Evolutionary conservation across 2,888 invertebrate genomes (phyloP), one percentile per base, ranked within the genome.

Genomic region (Andrena marginata): DNA sequence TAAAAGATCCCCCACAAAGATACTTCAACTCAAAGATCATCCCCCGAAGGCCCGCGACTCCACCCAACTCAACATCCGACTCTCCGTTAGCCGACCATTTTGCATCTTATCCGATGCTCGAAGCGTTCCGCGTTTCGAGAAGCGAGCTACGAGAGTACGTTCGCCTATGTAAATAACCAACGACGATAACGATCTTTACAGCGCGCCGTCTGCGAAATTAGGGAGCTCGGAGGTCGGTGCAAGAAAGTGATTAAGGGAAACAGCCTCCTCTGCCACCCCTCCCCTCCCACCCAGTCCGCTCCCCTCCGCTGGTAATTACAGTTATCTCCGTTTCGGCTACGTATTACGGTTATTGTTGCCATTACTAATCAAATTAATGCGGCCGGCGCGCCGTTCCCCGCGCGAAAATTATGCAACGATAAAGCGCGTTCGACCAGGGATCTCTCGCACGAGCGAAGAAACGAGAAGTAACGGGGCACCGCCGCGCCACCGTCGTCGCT

Each of bases 291-390:
- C 51, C n/a, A n/a, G n/a, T n/a, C n/a, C n/a, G n/a, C n/a, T n/a
- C 29, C 54, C 29, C 26, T 62, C 33, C 60, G 20, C 4, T 8
- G n/a, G 77, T 54, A 62, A 76, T 65, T 67, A 65, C 65, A 31
- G 65, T 77, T 77, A 80, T 77, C 65, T 71, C 23, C 29, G 33
- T 70, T 73, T 63, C 13, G 42, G 29, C 70, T 70, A 60, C 56
- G 72, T 64, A 73, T 59, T 78, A 80, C 31, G 72, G 68, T 81
- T 73, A 69, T 73, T 73, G 68, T 78, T 73, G 62, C 26, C 29
- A 63, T 62, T 60, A 62, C 71, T 64, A 81, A 79, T 80, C 64
- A 69, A 81, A 81, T 69, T 79, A 80, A 79, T 68, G 72, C 35
- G 42, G 20, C 26, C 16, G 4, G 16, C 29, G 29, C 10, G 70